Evolutionary conservation across 2,797 vertebrate genomes (phyloP).

Genomic region (Austrolebias charrua): DNA sequence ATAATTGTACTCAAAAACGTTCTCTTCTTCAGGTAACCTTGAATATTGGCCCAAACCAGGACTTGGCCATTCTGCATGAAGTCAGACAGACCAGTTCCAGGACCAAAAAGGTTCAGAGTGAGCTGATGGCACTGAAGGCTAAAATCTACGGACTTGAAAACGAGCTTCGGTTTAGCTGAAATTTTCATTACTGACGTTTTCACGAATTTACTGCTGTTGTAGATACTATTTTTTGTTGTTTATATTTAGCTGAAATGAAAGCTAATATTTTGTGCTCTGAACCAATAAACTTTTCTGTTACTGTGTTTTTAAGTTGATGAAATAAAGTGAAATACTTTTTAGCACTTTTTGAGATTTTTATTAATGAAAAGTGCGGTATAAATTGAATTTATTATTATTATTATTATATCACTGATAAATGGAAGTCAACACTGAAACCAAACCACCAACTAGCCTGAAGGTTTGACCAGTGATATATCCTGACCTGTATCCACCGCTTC

Average conservation of each 20-base stretch:
- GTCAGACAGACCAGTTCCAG: constrained; percentile 86
- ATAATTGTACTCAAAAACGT: background rate
- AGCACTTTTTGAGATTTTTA: too few species aligned
- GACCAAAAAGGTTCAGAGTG: constrained; percentile 89
- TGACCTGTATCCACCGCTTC: too few species aligned
- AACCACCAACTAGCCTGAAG: too few species aligned
- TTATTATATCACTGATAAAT: too few species aligned
- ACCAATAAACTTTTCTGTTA: constrained; percentile 49
- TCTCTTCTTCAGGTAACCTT: constrained; percentile 80
- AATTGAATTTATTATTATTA: too few species aligned
- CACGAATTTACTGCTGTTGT: background rate
- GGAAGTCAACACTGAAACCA: too few species aligned
- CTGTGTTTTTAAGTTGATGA: too few species aligned
- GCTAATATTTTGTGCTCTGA: constrained; percentile 25
- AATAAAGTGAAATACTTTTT: too few species aligned
- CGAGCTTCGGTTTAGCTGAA: constrained; percentile 84
- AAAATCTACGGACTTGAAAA: constrained; percentile 93
- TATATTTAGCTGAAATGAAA: constrained; percentile 10
- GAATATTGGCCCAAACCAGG: constrained; percentile 85
- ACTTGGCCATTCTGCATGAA: constrained; percentile 89
- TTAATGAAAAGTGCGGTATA: too few species aligned
- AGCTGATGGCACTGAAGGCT: constrained; percentile 89
- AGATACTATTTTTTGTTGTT: constrained; percentile 11
- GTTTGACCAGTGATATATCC: too few species aligned
- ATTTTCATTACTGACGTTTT: background rate